Percentiles rank a stretch among this genome's conserved stretches.
Conservation (phyloP, 2,797 vertebrate species). For the Eurystomus glaucurus region DNA sequence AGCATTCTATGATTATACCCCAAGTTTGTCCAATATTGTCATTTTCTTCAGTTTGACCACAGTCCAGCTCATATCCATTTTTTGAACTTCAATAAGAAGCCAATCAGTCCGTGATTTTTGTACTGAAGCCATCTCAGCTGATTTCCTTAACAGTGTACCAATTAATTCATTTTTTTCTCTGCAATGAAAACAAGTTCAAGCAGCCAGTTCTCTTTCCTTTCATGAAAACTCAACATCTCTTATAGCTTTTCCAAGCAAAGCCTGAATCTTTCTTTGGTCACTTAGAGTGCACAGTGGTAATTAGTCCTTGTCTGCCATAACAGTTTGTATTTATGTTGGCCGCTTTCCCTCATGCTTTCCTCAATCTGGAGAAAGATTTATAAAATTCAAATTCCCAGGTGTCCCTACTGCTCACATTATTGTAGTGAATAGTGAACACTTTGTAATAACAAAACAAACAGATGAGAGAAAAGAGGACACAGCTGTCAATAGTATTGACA, state of each 20-base stretch:
- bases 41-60: background rate
- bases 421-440: background rate
- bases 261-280: background rate
- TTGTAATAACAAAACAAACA: background rate
- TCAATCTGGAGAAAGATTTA: background rate
- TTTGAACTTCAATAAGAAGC: background rate
- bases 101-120: background rate
- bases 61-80: background rate
- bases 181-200: too few relatives aligned
- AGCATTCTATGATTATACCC: too few relatives aligned
- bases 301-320: background rate
- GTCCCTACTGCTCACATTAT: background rate
- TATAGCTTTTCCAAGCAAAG: background rate
- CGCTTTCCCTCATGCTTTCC: background rate
- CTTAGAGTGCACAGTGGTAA: background rate
- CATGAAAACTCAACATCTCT: background rate
- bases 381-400: constrained; percentile 1
- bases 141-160: background rate
- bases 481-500: background rate
- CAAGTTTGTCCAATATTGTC: background rate
- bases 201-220: too few relatives aligned
- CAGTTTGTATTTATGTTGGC: background rate
- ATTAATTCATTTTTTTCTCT: background rate
- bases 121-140: background rate
- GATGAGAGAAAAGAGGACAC: background rate